Evolutionary conservation across 2,113 vertebrate genomes (phyloP).

Genomic region (Labeo catla): DNA sequence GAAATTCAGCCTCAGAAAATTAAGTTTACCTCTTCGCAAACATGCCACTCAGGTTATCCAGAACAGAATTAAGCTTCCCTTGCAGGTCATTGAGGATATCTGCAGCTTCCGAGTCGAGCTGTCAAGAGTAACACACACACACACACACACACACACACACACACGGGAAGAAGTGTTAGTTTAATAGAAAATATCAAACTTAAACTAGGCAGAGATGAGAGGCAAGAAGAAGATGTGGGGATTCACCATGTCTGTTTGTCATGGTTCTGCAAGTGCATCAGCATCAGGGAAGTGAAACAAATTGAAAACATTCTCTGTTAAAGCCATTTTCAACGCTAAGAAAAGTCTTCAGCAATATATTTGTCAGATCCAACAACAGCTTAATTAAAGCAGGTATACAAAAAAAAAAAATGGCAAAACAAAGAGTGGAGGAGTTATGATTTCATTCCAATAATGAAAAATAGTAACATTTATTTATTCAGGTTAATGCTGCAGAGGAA

Average conservation of each 20-base stretch:
- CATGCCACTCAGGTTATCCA: conserved; percentile 90
- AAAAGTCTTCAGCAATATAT: neutral
- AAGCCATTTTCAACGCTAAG: neutral
- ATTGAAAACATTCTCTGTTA: neutral
- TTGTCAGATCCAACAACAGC: neutral
- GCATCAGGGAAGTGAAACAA: neutral
- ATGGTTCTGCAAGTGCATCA: neutral
- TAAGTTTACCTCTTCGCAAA: conserved; percentile 91
- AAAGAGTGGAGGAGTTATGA: neutral
- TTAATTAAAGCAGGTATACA: neutral
- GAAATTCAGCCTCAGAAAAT: conserved; percentile 2
- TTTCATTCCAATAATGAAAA: neutral
- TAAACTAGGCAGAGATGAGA: conserved; percentile 4
- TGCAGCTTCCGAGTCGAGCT: conserved; percentile 93
- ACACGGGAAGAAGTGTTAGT: neutral
- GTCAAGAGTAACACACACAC: conserved; percentile 46
- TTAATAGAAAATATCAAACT: neutral
- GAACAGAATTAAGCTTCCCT: conserved; percentile 89
- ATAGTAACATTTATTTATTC: neutral
- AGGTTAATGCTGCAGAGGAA: neutral
- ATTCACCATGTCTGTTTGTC: conserved; percentile 6
- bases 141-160: conserved; percentile 44
- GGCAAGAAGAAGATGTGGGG: neutral
- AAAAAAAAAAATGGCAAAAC: neutral
- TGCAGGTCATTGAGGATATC: conserved; percentile 94